Base-by-base conservation (phyloP, 2,797 vertebrate genomes). In the Enteromius thamalakanensis region DNA sequence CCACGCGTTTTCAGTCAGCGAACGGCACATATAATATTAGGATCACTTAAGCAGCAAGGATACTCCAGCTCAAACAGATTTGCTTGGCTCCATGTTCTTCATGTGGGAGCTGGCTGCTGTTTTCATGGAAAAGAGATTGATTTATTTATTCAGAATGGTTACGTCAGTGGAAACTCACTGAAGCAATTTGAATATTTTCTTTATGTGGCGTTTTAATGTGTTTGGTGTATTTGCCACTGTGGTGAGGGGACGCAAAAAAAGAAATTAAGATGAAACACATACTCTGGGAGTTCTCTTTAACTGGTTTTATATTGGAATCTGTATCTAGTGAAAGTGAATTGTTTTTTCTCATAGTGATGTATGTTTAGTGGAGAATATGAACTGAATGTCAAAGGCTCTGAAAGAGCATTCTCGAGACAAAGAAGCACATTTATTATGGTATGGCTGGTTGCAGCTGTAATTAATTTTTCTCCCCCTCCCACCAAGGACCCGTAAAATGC, bases 121-220 rank as follows among this genome's bases (percentile, higher is more conserved):
- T 91, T 93, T 92, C 88, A 92, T 92, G 93, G 91, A 92, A 93
- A 93, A 91, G 72, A 91, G 88, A 87, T 89, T 87, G 81, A 89
- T 90, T 89, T 92, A 90, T 92, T 90, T 92, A 90, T 92, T 92
- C 89, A 85, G 89, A 86, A 91, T 87, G 86, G 92, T 94, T 92
- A 92, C 92, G 90, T 94, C 93, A 94, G 89, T 94, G 93, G 93
- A 95, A 95, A 94, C 87, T 92, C 87, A 90, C 91, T 92, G 89
- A 93, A 92, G 88, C 90, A 88, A 91, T 93, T 93, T 92, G 91
- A 92, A 88, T 83, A 83, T 87, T 89, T 91, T 88, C 88, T 90
- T 89, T 92, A 89, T 42, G 90, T 91, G 92, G 90, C 40, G 69
- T 86, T 78, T 88, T 87, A 91, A 91, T 92, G 89, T 93, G 86